Conservation (phyloP, 1,140 invertebrate genomes). For the Mya arenaria region DNA sequence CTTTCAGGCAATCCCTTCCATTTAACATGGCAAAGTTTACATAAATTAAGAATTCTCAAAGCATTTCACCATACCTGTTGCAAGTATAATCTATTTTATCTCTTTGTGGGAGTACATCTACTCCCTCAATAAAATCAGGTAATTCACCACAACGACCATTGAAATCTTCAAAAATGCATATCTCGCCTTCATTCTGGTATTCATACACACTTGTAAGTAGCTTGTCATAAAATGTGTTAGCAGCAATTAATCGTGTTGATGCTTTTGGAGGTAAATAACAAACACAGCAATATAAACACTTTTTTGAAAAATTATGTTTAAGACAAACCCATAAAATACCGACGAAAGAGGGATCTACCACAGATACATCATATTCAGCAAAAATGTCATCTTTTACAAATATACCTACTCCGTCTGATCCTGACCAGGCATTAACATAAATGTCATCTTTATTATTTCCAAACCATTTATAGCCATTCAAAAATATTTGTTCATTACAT, state of each 20-base stretch:
- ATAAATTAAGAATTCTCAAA: background rate
- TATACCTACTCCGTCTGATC: too few species aligned
- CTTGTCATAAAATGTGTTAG: background rate
- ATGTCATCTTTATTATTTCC: too few species aligned
- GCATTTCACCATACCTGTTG: constrained; percentile 5
- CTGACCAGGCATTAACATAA: too few species aligned
- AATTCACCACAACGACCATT: background rate
- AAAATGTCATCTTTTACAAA: too few species aligned
- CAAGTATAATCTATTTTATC: background rate
- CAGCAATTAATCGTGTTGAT: background rate
- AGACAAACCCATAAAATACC: too few species aligned
- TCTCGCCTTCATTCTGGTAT: background rate
- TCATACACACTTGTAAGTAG: background rate
- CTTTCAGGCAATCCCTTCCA: constrained; percentile 7
- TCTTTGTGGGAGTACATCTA: background rate
- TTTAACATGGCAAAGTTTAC: constrained; percentile 3
- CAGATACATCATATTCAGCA: too few species aligned
- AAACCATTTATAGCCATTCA: too few species aligned
- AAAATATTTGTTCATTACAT: too few species aligned
- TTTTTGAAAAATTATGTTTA: too few species aligned
- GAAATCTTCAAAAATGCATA: background rate
- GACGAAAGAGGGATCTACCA: too few species aligned
- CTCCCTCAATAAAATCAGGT: background rate
- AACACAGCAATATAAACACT: background rate
- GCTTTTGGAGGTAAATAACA: too few species aligned